A percentile compares a stretch with the other conserved stretches of the same genome.
Evolutionary conservation across 1,140 invertebrate genomes (phyloP).

Genomic region (Formica selysi): DNA sequence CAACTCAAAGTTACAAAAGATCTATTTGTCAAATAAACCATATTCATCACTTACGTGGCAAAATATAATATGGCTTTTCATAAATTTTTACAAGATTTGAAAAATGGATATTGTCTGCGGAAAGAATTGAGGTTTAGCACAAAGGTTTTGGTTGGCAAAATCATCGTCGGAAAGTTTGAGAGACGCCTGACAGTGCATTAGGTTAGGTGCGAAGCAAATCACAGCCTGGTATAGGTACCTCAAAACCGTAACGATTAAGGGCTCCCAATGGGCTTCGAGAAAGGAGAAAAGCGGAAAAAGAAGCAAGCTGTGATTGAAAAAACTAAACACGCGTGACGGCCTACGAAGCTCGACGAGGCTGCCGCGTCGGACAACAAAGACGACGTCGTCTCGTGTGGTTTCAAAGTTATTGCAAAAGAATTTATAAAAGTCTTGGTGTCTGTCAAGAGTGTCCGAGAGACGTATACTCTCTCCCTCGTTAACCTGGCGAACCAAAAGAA

Average conservation of each 20-base stretch:
- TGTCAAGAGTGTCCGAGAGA: neutral
- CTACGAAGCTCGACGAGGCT: constrained; percentile 4
- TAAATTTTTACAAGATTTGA: neutral
- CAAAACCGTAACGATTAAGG: constrained; percentile 67
- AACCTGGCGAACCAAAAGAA: no score
- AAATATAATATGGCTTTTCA: neutral
- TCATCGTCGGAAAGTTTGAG: constrained; percentile 36
- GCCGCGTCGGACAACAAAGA: constrained; percentile 35
- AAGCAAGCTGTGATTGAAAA: constrained; percentile 32
- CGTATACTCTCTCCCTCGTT: neutral
- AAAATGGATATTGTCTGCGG: neutral
- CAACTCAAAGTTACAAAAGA: neutral
- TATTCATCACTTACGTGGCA: neutral
- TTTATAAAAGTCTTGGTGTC: neutral
- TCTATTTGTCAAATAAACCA: constrained; percentile 9
- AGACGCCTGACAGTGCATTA: constrained; percentile 47
- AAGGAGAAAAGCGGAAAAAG: constrained; percentile 42
- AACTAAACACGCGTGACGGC: constrained; percentile 60
- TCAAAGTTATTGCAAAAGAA: neutral
- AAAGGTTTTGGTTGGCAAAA: neutral
- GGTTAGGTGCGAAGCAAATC: constrained; percentile 59
- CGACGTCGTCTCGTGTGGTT: neutral
- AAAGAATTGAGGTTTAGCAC: neutral
- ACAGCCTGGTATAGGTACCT: constrained; percentile 18
- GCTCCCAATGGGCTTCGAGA: neutral